Base-by-base conservation (phyloP, 1,140 invertebrate species). In the Lordiphosa collinella region DNA sequence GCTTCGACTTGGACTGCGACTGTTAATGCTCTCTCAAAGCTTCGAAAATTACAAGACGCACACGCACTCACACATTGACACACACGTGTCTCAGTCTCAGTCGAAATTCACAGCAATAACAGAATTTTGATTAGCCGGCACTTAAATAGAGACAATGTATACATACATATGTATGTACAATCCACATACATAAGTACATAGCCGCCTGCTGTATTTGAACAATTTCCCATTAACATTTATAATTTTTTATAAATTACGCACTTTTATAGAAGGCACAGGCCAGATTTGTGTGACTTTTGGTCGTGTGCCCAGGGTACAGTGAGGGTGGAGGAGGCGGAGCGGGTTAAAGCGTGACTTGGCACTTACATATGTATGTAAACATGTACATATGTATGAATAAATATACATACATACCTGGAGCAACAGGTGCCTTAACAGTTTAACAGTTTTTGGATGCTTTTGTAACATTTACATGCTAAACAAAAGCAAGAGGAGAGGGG, bases 241-340 rank as follows among this genome's bases (percentile, higher is more conserved):
- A 64, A 46, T 14, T 18, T 22, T 18, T 34, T 2, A 18, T 40
- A 43, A 43, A 65, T 56, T 65, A 64, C 67, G 69, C 54, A 58
- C 47, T 54, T 61, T 25, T 35, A 52, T 53, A 56, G n/a, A 10
- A 9, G 41, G 52, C 11, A 14, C 18, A 43, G n/a, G 13, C 25
- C 49, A 47, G 32, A 53, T 52, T 44, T 64, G n/a, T 13, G 10
- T 51, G 49, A 25, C 12, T 38, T 36, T 22, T 16, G 4, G 60
- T 65, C 62, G 62, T 65, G 62, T 65, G 63, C 9, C 61, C 36
- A 5, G 31, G 32, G 25, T 40, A 1, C n/a, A n/a, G n/a, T n/a
- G n/a, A n/a, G n/a, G n/a, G n/a, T n/a, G n/a, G n/a, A n/a, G n/a
- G n/a, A 12, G 16, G 18, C n/a, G 1, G 10, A 7, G 10, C 10